Evolutionary conservation across 2,888 invertebrate species (phyloP), one percentile per base, ranked within the genome.

Genomic region (Drosophila limbata): DNA sequence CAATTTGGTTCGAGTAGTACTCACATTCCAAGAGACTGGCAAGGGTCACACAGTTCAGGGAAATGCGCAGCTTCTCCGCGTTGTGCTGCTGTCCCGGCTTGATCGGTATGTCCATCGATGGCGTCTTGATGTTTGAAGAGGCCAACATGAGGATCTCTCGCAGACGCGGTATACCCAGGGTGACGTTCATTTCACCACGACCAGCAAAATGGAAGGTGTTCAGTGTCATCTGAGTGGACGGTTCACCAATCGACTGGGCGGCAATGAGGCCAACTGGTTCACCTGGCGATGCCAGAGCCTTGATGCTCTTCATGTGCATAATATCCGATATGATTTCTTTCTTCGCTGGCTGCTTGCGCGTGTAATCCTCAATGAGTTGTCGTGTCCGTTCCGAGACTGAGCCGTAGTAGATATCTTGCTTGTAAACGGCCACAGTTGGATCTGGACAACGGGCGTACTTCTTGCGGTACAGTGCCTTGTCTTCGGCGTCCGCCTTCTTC

Each of bases 201-300:
- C 99, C 99, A 86, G 99, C 99, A 92, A 99, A 99, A 92, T 99
- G 99, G 93, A 99, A 99, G 42, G 99, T 99, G 93, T 99, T 99
- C 91, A 99, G 93, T 88, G 99, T 99, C 99, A 99, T 99, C 94
- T 99, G 99, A 67, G 99, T 99, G 2, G 99, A 99, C 0, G 99
- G 99, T 93, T 99, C 99, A 64, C 99, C 99, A 71, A 99, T 96
- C 0, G 98, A 98, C 94, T 99, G 99, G 1, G 99, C 99, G 13
- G 99, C 99, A 73, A 99, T 92, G 19, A 99, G 93, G 28, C 92
- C 92, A 1, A 99, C 99, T 0, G 99, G 96, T 93, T 99, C 99
- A 0, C 99, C 99, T 0, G 99, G 98, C 28, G 95, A 95, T 21
- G 96, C 96, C 88, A 97, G 93, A 0, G 97, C 95, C 75, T 95